These are phyloP conservation scores for Dallia pectoralis DNA, from an alignment of 2,797 vertebrate species.

Conservation along the genomic window DNA sequence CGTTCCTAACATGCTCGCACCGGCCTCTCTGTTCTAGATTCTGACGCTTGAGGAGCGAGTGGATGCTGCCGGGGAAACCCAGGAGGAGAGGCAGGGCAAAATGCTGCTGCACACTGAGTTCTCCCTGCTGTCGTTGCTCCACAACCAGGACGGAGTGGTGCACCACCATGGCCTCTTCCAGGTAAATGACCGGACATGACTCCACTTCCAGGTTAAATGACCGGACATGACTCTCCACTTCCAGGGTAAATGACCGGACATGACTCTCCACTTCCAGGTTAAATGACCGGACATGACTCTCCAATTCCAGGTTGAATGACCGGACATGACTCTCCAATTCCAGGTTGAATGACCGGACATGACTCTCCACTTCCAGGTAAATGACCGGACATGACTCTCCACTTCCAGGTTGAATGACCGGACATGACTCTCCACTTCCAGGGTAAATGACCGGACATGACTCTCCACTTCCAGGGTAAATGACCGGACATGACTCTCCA, in stretches of 20 bases:
- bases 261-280: conserved; percentile 89
- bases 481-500: conserved; percentile 55
- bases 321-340: conserved; percentile 73
- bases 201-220: background rate
- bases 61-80: conserved; percentile 89
- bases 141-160: conserved; percentile 97
- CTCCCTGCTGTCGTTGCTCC: conserved; percentile 95
- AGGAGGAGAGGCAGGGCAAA: conserved; percentile 98
- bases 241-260: conserved; percentile 81
- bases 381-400: conserved; percentile 38
- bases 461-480: conserved; percentile 92
- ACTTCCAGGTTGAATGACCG: conserved; percentile 89
- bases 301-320: conserved; percentile 92
- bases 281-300: conserved; percentile 25
- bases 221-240: conserved; percentile 72
- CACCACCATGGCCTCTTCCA: conserved; percentile 98
- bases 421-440: conserved; percentile 80
- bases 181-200: conserved; percentile 69
- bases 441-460: conserved; percentile 71
- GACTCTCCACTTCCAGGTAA: conserved; percentile 89
- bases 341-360: conserved; percentile 78
- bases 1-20: background rate
- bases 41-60: conserved; percentile 93
- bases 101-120: conserved; percentile 99
- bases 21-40: conserved; percentile 76